Base-by-base conservation (phyloP, 1,140 invertebrate genomes). In the Trachymyrmex cornetzi region DNA sequence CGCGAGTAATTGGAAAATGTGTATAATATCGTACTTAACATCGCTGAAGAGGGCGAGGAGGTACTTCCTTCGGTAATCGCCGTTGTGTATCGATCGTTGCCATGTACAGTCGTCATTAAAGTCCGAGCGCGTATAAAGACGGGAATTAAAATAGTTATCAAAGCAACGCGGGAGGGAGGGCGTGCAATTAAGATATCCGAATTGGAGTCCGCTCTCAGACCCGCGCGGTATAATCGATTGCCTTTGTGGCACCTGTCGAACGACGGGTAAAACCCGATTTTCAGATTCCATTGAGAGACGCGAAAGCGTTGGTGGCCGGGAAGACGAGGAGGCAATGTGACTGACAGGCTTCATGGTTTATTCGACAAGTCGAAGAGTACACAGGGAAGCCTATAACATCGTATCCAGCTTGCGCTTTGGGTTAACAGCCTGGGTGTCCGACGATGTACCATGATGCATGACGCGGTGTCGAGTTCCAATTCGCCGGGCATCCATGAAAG, bases 401-500 rank as follows among this genome's bases (percentile, higher is more conserved):
- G 90, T 91, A 90, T 90, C 88, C 82, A 92, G 88, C 77, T 88
- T 87, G 80, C 64, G 89, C 86, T 89, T 90, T 89, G 92, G 85
- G 85, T 91, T 93, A 92, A 91, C 90, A 90, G 88, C 66, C 86
- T 89, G 88, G 88, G 90, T 91, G 90, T 93, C 88, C 89, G 89
- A 89, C 87, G 90, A 91, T 92, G 91, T 89, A 91, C 89, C 90
- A 88, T 92, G 92, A 92, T 91, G 90, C 90, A 92, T 92, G 87
- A 88, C 80, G 86, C 80, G 88, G 89, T 91, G 90, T 93, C 91
- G 84, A 90, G 90, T 93, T 92, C 87, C 87, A 85, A 90, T 93
- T 89, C 87, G 87, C 90, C 71, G 86, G 91, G 87, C 89, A 90
- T 90, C 69, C 87, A 88, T 91, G 92, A 91, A 91, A 92, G 91